Evolutionary conservation across 2,797 vertebrate species (phyloP).

Genomic region (Falco cherrug): DNA sequence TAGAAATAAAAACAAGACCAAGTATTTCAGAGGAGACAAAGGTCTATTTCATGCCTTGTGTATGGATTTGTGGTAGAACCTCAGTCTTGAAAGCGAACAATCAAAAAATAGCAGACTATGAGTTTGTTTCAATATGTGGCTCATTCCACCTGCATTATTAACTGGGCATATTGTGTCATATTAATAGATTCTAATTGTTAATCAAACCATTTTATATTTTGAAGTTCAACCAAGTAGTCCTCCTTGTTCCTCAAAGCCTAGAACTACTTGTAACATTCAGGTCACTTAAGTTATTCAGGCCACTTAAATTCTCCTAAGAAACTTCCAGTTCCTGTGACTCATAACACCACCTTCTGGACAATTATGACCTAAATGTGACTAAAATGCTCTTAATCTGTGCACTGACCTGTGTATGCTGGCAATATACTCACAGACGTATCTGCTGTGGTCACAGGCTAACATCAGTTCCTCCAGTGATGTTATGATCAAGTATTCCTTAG

Average conservation of each 20-base stretch:
- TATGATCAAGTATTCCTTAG: not conserved
- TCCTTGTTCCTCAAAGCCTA: not conserved
- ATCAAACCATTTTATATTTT: not conserved
- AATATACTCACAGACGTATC: not conserved
- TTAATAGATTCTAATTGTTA: not conserved
- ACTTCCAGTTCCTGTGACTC: constrained; percentile 42
- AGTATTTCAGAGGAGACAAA: not conserved
- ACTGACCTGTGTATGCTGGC: not conserved
- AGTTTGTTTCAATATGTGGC: not conserved
- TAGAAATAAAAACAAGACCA: not conserved
- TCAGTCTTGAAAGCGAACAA: not conserved
- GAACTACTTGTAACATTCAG: not conserved
- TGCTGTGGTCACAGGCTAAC: not conserved
- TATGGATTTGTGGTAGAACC: not conserved
- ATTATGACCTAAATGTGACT: constrained; percentile 36
- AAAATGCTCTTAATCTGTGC: not conserved
- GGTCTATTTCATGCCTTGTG: accelerated
- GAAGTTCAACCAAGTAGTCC: not conserved
- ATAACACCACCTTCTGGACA: constrained; percentile 26
- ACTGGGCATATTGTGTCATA: not conserved
- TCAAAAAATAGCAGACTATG: not conserved
- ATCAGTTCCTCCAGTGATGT: not conserved
- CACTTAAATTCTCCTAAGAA: not conserved
- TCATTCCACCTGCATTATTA: not conserved
- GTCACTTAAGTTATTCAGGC: not conserved